Conservation (phyloP, 2,888 invertebrate genomes). For the Cheilosia scutellata region DNA sequence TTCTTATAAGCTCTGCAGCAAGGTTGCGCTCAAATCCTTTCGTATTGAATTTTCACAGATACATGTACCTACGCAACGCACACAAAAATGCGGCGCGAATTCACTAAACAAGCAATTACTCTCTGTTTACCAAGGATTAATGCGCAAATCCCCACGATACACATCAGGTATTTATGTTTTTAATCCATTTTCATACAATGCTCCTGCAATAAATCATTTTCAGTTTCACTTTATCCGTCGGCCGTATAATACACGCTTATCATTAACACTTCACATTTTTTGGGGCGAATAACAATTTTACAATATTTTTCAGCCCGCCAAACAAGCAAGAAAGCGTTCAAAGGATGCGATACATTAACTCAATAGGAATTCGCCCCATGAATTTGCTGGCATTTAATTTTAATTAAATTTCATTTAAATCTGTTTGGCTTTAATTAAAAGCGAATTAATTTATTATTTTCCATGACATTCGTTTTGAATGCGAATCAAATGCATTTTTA, state of each 20-base stretch:
- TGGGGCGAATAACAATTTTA: constrained; percentile 26
- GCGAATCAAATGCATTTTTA: constrained; percentile 72
- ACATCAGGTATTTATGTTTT: constrained; percentile 37
- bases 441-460: constrained; percentile 73
- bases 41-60: no score
- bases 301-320: constrained; percentile 18
- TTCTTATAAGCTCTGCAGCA: no score
- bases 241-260: constrained; percentile 6
- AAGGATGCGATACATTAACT: constrained; percentile 46
- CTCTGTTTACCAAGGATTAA: constrained; percentile 60
- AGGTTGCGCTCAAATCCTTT: no score
- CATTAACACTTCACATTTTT: constrained; percentile 55
- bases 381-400: constrained; percentile 67
- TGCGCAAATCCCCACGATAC: constrained; percentile 41
- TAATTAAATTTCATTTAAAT: constrained; percentile 76
- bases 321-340: constrained; percentile 37
- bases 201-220: constrained; percentile 43
- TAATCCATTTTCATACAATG: constrained; percentile 38
- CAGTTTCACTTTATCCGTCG: constrained; percentile 11
- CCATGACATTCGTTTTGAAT: constrained; percentile 58
- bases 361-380: constrained; percentile 41
- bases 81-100: neutral
- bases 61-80: neutral
- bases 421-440: constrained; percentile 76
- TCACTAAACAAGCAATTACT: constrained; percentile 52